A percentile compares a stretch with the other conserved stretches of the same genome.
Evolutionary conservation across 2,888 invertebrate genomes (phyloP).

Genomic region (Nomada fucata): DNA sequence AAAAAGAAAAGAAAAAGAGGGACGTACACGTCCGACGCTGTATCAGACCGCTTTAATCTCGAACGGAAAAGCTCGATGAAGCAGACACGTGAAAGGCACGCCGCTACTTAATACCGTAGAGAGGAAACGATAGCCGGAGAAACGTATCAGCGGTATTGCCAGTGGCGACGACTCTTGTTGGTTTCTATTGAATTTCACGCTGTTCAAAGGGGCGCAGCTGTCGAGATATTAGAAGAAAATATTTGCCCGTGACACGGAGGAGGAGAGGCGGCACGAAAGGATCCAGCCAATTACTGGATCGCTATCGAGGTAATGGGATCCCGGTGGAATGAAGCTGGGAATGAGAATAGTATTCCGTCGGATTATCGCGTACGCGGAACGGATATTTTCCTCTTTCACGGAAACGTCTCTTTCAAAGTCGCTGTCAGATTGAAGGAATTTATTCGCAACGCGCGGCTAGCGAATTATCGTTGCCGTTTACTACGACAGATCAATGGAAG

Average conservation of each 20-base stretch:
- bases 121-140: slow-evolving; percentile 45
- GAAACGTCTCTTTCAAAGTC: too few species aligned
- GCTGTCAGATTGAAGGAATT: too few species aligned
- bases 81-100: slow-evolving; percentile 56
- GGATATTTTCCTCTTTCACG: too few species aligned
- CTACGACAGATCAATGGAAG: too few species aligned
- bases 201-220: slow-evolving; percentile 46
- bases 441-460: too few species aligned
- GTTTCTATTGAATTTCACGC: slow-evolving; percentile 54
- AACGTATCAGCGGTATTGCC: slow-evolving; percentile 62
- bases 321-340: slow-evolving; percentile 12
- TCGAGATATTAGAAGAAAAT: slow-evolving; percentile 54
- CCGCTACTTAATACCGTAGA: slow-evolving; percentile 59
- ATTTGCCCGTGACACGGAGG: slow-evolving; percentile 35
- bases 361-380: too few species aligned
- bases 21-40: slow-evolving; percentile 2
- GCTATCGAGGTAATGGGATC: slow-evolving; percentile 15
- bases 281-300: slow-evolving; percentile 30
- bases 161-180: slow-evolving; percentile 24
- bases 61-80: slow-evolving; percentile 45
- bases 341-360: neutral
- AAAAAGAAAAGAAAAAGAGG: neutral
- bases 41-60: slow-evolving; percentile 67
- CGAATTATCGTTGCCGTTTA: too few species aligned
- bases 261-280: neutral